Conservation (phyloP, 2,113 vertebrate species). For the Thamnaconus septentrionalis region DNA sequence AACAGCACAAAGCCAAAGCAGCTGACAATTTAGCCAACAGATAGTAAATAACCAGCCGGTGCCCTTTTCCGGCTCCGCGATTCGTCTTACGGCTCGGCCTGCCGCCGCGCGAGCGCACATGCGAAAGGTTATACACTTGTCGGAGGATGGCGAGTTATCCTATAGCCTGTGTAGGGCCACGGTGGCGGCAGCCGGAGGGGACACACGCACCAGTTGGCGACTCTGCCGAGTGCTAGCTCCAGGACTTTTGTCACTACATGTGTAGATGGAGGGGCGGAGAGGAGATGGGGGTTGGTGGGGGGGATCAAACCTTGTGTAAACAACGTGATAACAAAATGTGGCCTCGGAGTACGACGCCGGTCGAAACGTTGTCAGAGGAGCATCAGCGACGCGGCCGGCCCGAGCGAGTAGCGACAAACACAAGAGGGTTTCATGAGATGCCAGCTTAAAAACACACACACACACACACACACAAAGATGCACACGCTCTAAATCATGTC, state of each 20-base stretch:
- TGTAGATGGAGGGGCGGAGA: slow-evolving; percentile 25
- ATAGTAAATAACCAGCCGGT: slow-evolving; percentile 2
- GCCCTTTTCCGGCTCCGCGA: slow-evolving; percentile 10
- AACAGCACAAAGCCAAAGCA: slow-evolving; percentile 12
- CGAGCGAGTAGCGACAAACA: background rate
- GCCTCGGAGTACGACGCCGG: slow-evolving; percentile 36
- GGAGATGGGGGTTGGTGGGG: too few species aligned
- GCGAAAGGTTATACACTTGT: slow-evolving; percentile 15
- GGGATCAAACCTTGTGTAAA: too few species aligned
- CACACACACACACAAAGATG: background rate
- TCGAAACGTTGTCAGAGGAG: slow-evolving; percentile 26
- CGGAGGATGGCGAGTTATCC: slow-evolving; percentile 32
- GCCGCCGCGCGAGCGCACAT: background rate
- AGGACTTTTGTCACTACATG: slow-evolving; percentile 59
- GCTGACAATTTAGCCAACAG: slow-evolving; percentile 20
- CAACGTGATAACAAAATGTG: background rate
- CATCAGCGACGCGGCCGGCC: background rate
- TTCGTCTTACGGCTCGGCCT: slow-evolving; percentile 9
- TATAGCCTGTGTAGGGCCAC: slow-evolving; percentile 15
- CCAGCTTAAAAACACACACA: background rate
- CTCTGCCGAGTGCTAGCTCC: slow-evolving; percentile 29
- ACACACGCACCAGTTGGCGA: slow-evolving; percentile 17
- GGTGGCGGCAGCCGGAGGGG: slow-evolving; percentile 5
- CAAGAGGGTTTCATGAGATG: background rate
- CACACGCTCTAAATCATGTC: slow-evolving; percentile 5